phyloP scores from a whole-genome alignment of 2,113 vertebrate genomes.

The Cygnus atratus region DNA sequence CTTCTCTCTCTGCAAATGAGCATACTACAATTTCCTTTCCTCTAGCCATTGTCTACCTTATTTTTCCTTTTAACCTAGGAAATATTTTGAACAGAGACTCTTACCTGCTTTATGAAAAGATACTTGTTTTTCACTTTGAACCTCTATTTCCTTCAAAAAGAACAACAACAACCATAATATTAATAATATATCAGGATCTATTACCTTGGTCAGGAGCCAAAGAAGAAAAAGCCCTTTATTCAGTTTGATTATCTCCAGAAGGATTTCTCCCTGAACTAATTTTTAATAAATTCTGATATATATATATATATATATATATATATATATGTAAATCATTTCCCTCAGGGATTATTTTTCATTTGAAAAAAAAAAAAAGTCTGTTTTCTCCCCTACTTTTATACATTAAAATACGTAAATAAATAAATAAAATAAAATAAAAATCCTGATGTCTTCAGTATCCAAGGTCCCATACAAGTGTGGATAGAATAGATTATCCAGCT shows the following conservation, averaged over 20 bases:
- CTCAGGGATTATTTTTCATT: neutral
- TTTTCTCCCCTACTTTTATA: too few species aligned
- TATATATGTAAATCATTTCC: neutral
- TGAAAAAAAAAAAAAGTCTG: too few species aligned
- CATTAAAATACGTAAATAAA: too few species aligned
- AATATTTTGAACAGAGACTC: neutral
- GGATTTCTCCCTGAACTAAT: neutral
- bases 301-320: too few species aligned
- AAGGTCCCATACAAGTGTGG: fast-evolving
- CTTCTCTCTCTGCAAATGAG: neutral
- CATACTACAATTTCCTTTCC: neutral
- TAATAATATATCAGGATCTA: neutral
- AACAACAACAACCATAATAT: neutral
- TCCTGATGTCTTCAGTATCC: fast-evolving
- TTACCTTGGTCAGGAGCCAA: neutral
- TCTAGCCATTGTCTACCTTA: neutral
- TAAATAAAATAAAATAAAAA: too few species aligned
- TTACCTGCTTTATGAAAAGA: neutral
- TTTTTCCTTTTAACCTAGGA: neutral
- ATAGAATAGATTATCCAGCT: neutral
- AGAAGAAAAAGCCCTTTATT: neutral
- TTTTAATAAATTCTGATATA: neutral
- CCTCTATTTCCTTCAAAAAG: neutral
- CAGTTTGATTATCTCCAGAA: neutral
- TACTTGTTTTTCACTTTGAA: neutral